Base-by-base conservation (phyloP, 2,797 vertebrate species). In the Gadopsis bispinosus region DNA sequence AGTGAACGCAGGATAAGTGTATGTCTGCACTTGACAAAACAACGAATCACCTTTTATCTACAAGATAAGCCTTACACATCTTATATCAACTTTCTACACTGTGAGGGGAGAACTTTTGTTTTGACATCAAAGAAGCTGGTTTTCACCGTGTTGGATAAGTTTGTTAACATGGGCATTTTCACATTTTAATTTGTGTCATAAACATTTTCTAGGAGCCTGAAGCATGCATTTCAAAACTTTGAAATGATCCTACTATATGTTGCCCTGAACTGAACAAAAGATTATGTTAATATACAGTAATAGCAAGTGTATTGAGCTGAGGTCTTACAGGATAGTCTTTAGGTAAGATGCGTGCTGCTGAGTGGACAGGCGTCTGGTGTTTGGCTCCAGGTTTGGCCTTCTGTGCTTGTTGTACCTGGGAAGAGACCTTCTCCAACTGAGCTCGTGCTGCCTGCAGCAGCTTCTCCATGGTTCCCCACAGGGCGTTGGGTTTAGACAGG, bases 271-370 rank as follows among this genome's bases (percentile, higher is more conserved):
- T 69, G 14, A 68, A 35, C 7, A 19, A 60, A 73, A 45, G 0
- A 53, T 19, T 2, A 16, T 5, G 37, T 41, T 50, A 17, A 73
- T 45, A 33, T 17, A 26, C 26, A 26, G 26, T 26, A 41, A 67
- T 3, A 1, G 3, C 0, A 0, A 43, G 16, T 39, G 12, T 50
- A 35, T 54, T 54, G 56, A 62, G 56, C 12, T 51, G 0, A 31
- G 61, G 31, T 73, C 96, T 95, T 92, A 99, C 98, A 17, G 97
- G 97, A 92, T 98, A 96, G 93, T 99, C 96, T 92, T 96, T 97
- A 47, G 93, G 95, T 79, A 98, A 89, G 55, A 87, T 86, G 4
- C 91, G 96, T 83, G 88, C 77, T 31, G 91, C 87, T 80, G 86
- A 90, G 81, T 92, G 94, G 83, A 91, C 92, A 19, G 73, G 29